Percentiles rank a stretch among this genome's conserved stretches.
phyloP scores from a whole-genome alignment of 2,888 invertebrate species.

The Orthosia cruda region DNA sequence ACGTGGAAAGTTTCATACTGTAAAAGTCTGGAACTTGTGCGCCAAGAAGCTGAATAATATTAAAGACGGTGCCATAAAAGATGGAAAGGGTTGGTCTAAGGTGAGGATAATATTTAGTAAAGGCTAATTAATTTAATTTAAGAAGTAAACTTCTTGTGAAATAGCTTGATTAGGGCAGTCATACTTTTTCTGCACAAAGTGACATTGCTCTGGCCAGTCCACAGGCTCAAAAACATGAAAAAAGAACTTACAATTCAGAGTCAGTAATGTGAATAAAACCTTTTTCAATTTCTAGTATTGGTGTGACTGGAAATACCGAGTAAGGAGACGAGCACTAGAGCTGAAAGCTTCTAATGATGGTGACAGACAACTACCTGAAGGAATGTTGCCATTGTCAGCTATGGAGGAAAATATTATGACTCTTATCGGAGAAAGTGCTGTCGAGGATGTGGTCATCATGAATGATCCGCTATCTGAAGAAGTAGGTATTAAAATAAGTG shows the following conservation, averaged over 20 bases:
- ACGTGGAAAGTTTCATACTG: conserved; percentile 77
- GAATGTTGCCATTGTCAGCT: conserved; percentile 72
- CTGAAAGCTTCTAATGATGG: conserved; percentile 75
- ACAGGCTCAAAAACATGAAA: not conserved
- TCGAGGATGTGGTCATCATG: conserved; percentile 78
- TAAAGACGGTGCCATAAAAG: conserved; percentile 77
- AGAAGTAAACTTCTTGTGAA: not conserved
- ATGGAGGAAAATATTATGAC: conserved; percentile 80
- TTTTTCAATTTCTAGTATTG: conserved; percentile 77
- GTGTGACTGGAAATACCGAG: conserved; percentile 86
- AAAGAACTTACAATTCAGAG: not conserved
- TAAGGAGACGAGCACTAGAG: conserved; percentile 80
- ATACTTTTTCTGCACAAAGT: not conserved
- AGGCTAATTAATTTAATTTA: not conserved
- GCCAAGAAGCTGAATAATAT: conserved; percentile 78
- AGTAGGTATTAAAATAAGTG: conserved; percentile 44
- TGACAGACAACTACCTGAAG: conserved; percentile 74
- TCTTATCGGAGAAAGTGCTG: conserved; percentile 78
- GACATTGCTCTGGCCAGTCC: not conserved
- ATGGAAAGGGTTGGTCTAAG: conserved; percentile 86
- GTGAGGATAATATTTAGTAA: conserved; percentile 60
- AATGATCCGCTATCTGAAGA: conserved; percentile 78
- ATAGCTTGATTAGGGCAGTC: too few species aligned
- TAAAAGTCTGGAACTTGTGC: conserved; percentile 81
- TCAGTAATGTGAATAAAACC: not conserved